Evolutionary conservation across 2,888 invertebrate species (phyloP).

Genomic region (Mycalesis mineus): DNA sequence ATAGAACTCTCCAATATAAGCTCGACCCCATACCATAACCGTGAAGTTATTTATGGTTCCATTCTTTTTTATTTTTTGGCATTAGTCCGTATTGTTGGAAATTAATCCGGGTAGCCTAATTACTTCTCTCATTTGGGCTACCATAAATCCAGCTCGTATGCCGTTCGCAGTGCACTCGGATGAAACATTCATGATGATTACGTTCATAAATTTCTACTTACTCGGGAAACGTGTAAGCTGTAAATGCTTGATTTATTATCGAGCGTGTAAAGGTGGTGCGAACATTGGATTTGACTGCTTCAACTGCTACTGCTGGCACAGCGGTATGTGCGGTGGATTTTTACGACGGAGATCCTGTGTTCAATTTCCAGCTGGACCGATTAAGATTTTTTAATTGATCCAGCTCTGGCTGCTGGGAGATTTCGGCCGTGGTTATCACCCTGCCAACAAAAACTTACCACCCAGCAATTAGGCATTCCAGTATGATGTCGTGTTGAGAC

Average conservation of each 20-base stretch:
- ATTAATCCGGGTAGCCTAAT: slow-evolving; percentile 15
- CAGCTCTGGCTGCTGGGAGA: too few relatives aligned
- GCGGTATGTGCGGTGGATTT: too few relatives aligned
- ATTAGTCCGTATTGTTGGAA: neutral
- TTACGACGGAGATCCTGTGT: too few relatives aligned
- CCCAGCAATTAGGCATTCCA: too few relatives aligned
- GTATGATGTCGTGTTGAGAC: too few relatives aligned
- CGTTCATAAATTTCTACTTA: slow-evolving; percentile 53
- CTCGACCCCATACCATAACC: too few relatives aligned
- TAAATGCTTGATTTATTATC: slow-evolving; percentile 55
- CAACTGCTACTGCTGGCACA: too few relatives aligned
- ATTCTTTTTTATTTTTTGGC: neutral
- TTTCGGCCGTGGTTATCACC: too few relatives aligned
- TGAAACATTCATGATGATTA: slow-evolving; percentile 57
- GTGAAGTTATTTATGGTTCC: neutral
- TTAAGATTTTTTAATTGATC: too few relatives aligned
- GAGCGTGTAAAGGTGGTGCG: slow-evolving; percentile 38
- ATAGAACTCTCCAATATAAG: too few relatives aligned
- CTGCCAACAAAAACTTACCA: too few relatives aligned
- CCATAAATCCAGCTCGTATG: slow-evolving; percentile 35
- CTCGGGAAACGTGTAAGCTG: slow-evolving; percentile 46
- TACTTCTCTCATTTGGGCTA: slow-evolving; percentile 23
- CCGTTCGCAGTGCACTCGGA: slow-evolving; percentile 39
- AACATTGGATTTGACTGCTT: slow-evolving; percentile 34
- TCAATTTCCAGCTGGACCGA: too few relatives aligned